Conservation (phyloP, 92 coral and sea anemone genomes). For the Umimayanthus chanpuru region DNA sequence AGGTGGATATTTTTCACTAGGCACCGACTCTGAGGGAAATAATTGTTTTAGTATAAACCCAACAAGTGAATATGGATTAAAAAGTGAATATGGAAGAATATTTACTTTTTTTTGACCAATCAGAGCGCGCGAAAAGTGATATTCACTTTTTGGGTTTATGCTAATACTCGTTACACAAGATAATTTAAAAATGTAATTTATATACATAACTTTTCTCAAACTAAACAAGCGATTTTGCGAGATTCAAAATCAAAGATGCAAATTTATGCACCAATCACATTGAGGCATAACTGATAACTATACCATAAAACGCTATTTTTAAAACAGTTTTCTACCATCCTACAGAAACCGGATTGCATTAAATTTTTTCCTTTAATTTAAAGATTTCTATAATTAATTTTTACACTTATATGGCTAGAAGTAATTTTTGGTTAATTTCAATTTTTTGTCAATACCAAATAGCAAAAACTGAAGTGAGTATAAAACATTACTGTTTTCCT, state of each 20-base stretch:
- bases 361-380: neutral
- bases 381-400: too few species aligned
- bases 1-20: too few species aligned
- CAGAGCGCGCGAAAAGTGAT: too few species aligned
- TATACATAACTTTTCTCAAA: neutral
- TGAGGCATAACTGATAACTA: neutral
- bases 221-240: too few species aligned
- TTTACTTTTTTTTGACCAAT: too few species aligned
- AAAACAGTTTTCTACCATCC: neutral
- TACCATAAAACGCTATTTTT: neutral
- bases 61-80: too few species aligned
- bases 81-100: too few species aligned
- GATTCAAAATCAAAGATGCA: neutral
- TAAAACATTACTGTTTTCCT: neutral
- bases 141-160: too few species aligned
- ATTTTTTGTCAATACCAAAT: slow-evolving; percentile 1
- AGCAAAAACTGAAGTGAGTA: slow-evolving; percentile 1
- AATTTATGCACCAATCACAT: too few species aligned
- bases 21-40: too few species aligned
- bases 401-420: too few species aligned
- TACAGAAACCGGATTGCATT: neutral
- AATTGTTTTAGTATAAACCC: too few species aligned
- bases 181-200: neutral
- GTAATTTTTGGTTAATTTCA: neutral
- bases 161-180: neutral